A percentile compares a stretch with the other conserved stretches of the same genome.
These are phyloP conservation scores for Sebastes umbrosus DNA, from an alignment of 2,797 vertebrate species.

Conservation along the genomic window DNA sequence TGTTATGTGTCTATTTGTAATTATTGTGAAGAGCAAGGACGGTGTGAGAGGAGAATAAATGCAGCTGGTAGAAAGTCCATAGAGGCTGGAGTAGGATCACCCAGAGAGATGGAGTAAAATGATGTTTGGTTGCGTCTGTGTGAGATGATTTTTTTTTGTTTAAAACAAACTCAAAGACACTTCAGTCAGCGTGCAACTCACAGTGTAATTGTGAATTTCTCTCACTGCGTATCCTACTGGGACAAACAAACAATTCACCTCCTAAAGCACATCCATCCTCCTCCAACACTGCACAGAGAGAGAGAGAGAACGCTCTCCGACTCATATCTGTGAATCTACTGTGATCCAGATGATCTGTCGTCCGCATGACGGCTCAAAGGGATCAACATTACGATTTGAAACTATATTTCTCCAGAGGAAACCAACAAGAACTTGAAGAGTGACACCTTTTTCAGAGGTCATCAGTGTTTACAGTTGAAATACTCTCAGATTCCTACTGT, in stretches of 20 bases:
- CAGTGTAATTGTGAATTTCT: background rate
- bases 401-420: too few relatives aligned
- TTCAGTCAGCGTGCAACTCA: background rate
- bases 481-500: background rate
- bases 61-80: background rate
- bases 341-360: background rate
- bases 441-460: background rate
- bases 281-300: background rate
- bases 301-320: background rate
- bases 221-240: background rate
- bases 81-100: background rate
- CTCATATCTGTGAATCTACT: background rate
- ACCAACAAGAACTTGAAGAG: background rate
- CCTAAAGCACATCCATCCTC: background rate
- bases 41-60: background rate
- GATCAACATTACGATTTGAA: background rate
- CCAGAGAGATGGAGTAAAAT: background rate
- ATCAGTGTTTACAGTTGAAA: background rate
- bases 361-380: background rate
- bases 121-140: background rate
- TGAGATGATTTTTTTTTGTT: background rate
- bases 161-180: background rate
- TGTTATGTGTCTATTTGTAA: constrained; percentile 9
- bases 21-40: constrained; percentile 10
- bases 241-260: background rate